Evolutionary conservation across 2,113 vertebrate genomes (phyloP).

Genomic region (Empidonax alnorum): DNA sequence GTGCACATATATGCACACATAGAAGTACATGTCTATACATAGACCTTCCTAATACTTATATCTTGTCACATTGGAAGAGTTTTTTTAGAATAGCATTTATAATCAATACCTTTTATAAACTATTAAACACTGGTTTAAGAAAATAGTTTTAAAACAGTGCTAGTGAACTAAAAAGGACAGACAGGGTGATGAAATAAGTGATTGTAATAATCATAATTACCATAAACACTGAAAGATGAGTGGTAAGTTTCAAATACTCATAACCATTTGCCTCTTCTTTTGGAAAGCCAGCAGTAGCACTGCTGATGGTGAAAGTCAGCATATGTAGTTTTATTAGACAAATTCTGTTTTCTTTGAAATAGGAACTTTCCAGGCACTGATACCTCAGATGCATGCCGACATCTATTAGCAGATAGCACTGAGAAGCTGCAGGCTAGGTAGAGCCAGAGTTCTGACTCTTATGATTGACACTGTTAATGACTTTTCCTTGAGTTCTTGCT

Average conservation of each 20-base stretch:
- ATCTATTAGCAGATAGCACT: neutral
- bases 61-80: neutral
- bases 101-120: neutral
- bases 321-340: neutral
- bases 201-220: neutral
- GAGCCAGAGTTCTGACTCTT: neutral
- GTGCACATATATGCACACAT: accelerated
- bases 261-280: neutral
- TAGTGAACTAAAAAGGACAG: neutral
- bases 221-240: neutral
- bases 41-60: neutral
- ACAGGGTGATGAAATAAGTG: neutral
- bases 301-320: neutral
- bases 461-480: slow-evolving; percentile 29
- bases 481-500: neutral
- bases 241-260: neutral
- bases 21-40: neutral
- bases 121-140: neutral
- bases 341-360: neutral
- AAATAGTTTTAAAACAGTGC: neutral
- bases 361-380: neutral
- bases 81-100: neutral
- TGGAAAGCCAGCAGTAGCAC: neutral
- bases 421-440: neutral
- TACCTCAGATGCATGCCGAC: neutral